Evolutionary conservation across 2,888 invertebrate genomes (phyloP), one percentile per base, ranked within the genome.

Genomic region (Chrysotoxum bicinctum): DNA sequence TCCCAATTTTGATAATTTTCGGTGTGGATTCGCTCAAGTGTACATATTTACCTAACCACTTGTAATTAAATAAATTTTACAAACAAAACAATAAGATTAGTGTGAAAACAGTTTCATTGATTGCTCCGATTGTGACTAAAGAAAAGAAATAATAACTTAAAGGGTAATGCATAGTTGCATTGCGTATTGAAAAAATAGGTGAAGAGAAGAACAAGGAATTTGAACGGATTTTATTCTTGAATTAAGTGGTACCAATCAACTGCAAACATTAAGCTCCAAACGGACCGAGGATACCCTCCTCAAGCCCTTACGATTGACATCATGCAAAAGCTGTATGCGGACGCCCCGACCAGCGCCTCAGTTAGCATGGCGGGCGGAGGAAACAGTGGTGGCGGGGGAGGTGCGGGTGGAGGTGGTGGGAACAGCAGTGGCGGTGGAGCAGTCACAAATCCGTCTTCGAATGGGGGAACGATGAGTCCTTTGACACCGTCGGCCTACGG

Each of bases 401-500:
- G 89, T 2, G 88, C 89, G 0, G 88, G 88, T 9, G 90, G 89
- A 75, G 89, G 88, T 10, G 88, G 88, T 21, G 89, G 89, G 12
- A 87, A 87, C 14, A 87, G 87, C 7, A 82, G 87, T 54, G 88
- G 87, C 19, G 88, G 88, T 5, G 88, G 87, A 23, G 81, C 87
- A 52, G 87, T 87, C 30, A 86, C 88, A 73, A 90, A 90, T 75
- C 86, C 77, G n/a, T 89, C 89, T 10, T 89, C 89, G n/a, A 90
- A 90, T 84, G 94, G 95, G 90, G 95, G 95, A 90, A 94, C 95
- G 89, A 94, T 95, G 93, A 94, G 95, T 88, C 95, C 95, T 89
- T 93, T 96, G 93, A 95, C 96, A 89, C 95, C 96, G 84, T 95
- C 96, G 58, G 91, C 91, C 0, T 97, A 97, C 92, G 94, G 94